Percentiles rank a stretch among this genome's conserved stretches.
phyloP scores from a whole-genome alignment of 30 jellyfish, hydroid and myxozoan species.

The Pelagia noctiluca region DNA sequence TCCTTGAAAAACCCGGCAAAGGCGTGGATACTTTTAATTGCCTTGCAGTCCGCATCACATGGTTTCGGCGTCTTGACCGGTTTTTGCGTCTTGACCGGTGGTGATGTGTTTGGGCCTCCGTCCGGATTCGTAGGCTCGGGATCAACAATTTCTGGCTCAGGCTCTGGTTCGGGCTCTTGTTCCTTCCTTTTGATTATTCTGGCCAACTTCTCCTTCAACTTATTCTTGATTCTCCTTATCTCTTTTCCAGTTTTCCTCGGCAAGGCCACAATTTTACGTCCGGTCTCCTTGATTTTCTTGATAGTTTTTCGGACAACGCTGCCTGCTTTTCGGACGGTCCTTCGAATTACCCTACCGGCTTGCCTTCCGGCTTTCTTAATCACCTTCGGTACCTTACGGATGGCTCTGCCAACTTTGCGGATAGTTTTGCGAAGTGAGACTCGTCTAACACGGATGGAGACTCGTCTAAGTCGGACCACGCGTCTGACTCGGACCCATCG shows the following conservation, averaged over 20 bases:
- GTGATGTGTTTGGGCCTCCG: not conserved
- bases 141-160: not conserved
- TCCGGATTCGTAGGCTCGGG: constrained; percentile 16
- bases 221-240: constrained; percentile 6
- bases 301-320: constrained; percentile 25
- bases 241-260: constrained; percentile 25
- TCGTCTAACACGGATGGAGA: not conserved
- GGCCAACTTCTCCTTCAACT: constrained; percentile 29
- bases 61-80: not conserved
- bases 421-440: constrained; percentile 12
- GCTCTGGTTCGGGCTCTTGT: not conserved
- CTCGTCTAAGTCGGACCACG: not conserved
- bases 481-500: constrained; percentile 6
- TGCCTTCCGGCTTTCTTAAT: constrained; percentile 12
- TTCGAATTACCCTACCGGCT: constrained; percentile 22
- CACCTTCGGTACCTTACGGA: not conserved
- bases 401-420: constrained; percentile 40
- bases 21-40: not conserved
- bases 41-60: constrained; percentile 46
- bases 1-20: constrained; percentile 36
- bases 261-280: constrained; percentile 1
- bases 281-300: constrained; percentile 17
- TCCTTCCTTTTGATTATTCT: constrained; percentile 24
- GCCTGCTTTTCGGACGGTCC: constrained; percentile 20
- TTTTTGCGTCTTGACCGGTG: not conserved